A percentile compares a stretch with the other conserved stretches of the same genome.
Conservation (phyloP, 2,113 vertebrate genomes). For the Sylvietta virens region DNA sequence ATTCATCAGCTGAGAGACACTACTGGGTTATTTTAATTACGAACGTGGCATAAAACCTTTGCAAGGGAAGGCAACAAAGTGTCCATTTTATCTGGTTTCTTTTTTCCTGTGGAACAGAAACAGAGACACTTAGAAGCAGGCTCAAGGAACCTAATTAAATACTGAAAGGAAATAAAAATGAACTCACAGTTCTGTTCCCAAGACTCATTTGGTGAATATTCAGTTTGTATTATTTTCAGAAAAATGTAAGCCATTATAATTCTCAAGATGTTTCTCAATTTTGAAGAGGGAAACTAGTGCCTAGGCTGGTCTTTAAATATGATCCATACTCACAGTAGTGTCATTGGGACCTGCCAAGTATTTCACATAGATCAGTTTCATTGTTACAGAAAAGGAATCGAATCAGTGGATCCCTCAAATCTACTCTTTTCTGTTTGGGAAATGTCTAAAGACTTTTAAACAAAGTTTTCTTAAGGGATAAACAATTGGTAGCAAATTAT, state of each 20-base stretch:
- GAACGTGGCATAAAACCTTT: background rate
- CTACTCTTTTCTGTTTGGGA: background rate
- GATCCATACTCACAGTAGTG: background rate
- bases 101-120: conserved; percentile 60
- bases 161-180: conserved; percentile 64
- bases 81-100: conserved; percentile 56
- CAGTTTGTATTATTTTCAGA: conserved; percentile 63
- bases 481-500: background rate
- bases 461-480: background rate
- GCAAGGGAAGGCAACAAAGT: background rate
- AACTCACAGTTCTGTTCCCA: conserved; percentile 51
- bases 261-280: conserved; percentile 49
- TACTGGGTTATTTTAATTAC: background rate
- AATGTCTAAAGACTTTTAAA: background rate
- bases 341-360: background rate
- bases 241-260: conserved; percentile 51
- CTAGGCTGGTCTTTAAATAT: background rate
- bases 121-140: conserved; percentile 40
- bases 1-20: background rate
- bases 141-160: conserved; percentile 41
- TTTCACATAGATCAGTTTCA: background rate
- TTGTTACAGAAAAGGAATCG: background rate
- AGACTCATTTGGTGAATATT: conserved; percentile 46
- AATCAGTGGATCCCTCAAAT: background rate
- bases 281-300: conserved; percentile 24